Percentiles rank a stretch among this genome's conserved stretches.
Evolutionary conservation across 1,140 invertebrate species (phyloP).

Genomic region (Drosophila pallidifrons): DNA sequence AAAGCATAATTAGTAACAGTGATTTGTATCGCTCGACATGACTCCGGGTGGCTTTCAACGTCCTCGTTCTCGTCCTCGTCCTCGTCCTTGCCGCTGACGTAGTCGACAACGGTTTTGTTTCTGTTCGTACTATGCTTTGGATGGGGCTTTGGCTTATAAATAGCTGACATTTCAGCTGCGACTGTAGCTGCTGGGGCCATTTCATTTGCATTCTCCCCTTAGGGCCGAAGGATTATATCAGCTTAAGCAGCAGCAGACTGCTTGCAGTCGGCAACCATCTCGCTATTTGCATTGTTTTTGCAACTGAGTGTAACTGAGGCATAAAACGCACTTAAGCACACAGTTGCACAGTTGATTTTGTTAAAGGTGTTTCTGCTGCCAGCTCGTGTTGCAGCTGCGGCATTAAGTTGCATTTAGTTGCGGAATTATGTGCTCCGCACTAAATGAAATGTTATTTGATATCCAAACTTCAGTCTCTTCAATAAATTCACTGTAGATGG

Average conservation of each 20-base stretch:
- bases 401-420: conserved; percentile 32
- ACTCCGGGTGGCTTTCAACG: conserved; percentile 6
- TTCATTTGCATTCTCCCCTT: conserved; percentile 66
- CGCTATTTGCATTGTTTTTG: conserved; percentile 37
- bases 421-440: conserved; percentile 30
- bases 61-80: background rate
- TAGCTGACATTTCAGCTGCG: conserved; percentile 54
- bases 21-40: conserved; percentile 64
- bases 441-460: conserved; percentile 11
- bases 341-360: background rate
- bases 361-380: background rate
- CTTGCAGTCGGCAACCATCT: conserved; percentile 9
- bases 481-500: too few species aligned
- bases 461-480: too few species aligned
- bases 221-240: conserved; percentile 44
- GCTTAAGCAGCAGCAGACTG: conserved; percentile 37
- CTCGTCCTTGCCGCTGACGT: background rate
- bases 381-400: background rate
- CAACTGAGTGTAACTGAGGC: conserved; percentile 50
- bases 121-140: background rate
- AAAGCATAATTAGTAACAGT: conserved; percentile 77
- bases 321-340: conserved; percentile 47
- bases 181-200: conserved; percentile 23
- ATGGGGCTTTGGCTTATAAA: conserved; percentile 36
- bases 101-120: conserved; percentile 10